phyloP scores from a whole-genome alignment of 2,888 invertebrate species.

The Scaptomyza parva region DNA sequence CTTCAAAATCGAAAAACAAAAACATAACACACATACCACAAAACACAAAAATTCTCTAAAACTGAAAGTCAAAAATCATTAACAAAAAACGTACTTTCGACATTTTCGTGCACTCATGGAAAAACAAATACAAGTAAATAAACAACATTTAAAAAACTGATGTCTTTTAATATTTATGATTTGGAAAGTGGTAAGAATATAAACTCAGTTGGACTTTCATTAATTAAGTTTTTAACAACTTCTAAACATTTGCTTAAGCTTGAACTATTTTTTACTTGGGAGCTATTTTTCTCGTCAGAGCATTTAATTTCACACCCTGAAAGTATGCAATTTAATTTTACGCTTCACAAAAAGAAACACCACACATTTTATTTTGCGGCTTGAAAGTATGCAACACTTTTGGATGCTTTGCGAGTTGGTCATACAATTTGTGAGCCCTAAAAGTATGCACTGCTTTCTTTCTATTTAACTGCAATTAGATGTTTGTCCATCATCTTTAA shows the following conservation, averaged over 20 bases:
- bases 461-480: no score
- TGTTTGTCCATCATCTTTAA: no score
- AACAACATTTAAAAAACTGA: constrained; percentile 5
- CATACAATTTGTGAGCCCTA: not conserved
- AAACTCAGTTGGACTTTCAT: no score
- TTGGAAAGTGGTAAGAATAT: not conserved
- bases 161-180: not conserved
- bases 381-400: not conserved
- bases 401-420: not conserved
- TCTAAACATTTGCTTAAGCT: not conserved
- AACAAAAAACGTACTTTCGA: constrained; percentile 51
- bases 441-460: not conserved
- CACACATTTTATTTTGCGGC: not conserved
- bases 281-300: not conserved
- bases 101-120: constrained; percentile 72
- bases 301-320: not conserved
- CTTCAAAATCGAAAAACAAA: constrained; percentile 15
- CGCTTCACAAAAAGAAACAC: no score
- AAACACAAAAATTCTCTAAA: constrained; percentile 32
- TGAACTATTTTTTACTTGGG: no score
- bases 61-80: constrained; percentile 36
- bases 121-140: constrained; percentile 72
- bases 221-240: not conserved
- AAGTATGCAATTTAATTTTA: not conserved
- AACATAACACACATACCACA: no score